These are phyloP conservation scores for Eledona agricola DNA, from an alignment of 2,888 invertebrate genomes.

Conservation along the genomic window DNA sequence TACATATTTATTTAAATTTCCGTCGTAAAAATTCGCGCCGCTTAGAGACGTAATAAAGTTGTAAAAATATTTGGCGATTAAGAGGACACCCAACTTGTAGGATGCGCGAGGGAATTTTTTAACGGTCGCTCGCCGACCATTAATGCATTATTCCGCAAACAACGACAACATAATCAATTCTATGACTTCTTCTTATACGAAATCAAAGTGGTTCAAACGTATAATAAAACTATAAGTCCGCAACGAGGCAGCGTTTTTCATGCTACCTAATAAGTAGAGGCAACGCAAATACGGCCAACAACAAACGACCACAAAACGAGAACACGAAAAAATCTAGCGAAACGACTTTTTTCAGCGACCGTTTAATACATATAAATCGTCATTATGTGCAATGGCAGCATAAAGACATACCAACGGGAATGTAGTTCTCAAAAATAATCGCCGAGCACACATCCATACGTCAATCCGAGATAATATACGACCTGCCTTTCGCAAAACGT, in stretches of 20 bases:
- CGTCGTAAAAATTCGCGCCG: slow-evolving; percentile 23
- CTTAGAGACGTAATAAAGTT: slow-evolving; percentile 34
- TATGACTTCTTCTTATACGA: slow-evolving; percentile 48
- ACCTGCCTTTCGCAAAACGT: slow-evolving; percentile 54
- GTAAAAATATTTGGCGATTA: slow-evolving; percentile 31
- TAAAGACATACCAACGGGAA: slow-evolving; percentile 59
- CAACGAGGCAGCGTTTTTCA: slow-evolving; percentile 44
- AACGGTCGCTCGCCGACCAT: slow-evolving; percentile 1
- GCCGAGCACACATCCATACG: slow-evolving; percentile 56
- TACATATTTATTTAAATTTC: slow-evolving; percentile 35
- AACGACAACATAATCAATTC: slow-evolving; percentile 39
- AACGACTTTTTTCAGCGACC: slow-evolving; percentile 49
- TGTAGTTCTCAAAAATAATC: slow-evolving; percentile 61
- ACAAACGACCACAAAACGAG: slow-evolving; percentile 48
- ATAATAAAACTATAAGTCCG: slow-evolving; percentile 50
- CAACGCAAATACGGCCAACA: slow-evolving; percentile 36
- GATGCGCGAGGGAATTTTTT: slow-evolving; percentile 8
- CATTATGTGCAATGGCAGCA: slow-evolving; percentile 57
- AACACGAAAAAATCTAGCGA: slow-evolving; percentile 52
- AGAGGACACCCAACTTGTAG: slow-evolving; percentile 20
- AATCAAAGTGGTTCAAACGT: slow-evolving; percentile 44
- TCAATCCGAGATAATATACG: slow-evolving; percentile 59
- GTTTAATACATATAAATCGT: slow-evolving; percentile 58
- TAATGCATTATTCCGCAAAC: slow-evolving; percentile 19
- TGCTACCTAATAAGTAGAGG: slow-evolving; percentile 49